A percentile compares a stretch with the other conserved stretches of the same genome.
Conservation (phyloP, 2,113 vertebrate genomes). For the Symphodus melops region DNA sequence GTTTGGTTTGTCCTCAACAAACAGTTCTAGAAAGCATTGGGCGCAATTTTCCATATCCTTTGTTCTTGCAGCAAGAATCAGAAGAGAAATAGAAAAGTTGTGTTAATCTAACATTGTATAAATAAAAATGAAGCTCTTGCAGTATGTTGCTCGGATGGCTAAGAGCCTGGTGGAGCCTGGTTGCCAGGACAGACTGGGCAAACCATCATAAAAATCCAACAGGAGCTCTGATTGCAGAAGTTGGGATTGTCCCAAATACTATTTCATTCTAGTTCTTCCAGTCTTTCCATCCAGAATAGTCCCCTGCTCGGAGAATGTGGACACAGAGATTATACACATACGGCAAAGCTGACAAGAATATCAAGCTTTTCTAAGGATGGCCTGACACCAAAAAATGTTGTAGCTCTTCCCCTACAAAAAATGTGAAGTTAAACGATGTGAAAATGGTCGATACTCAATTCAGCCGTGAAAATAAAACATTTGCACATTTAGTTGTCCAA, state of each 20-base stretch:
- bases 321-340: background rate
- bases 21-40: background rate
- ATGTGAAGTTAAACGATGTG: background rate
- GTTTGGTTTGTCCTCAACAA: background rate
- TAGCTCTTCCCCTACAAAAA: background rate
- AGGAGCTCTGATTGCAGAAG: slow-evolving; percentile 45
- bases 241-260: slow-evolving; percentile 47
- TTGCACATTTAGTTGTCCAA: too few species aligned
- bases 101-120: slow-evolving; percentile 12
- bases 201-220: slow-evolving; percentile 38
- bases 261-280: slow-evolving; percentile 21
- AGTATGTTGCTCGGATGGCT: slow-evolving; percentile 20
- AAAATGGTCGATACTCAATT: background rate
- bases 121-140: slow-evolving; percentile 10
- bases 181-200: slow-evolving; percentile 47
- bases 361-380: background rate
- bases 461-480: too few species aligned
- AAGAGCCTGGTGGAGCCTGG: background rate
- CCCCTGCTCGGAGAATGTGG: background rate
- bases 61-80: background rate
- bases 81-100: background rate
- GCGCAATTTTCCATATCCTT: background rate
- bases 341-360: background rate
- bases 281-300: background rate
- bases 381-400: background rate